Conservation (phyloP, 2,113 vertebrate species). For the Chionis minor region DNA sequence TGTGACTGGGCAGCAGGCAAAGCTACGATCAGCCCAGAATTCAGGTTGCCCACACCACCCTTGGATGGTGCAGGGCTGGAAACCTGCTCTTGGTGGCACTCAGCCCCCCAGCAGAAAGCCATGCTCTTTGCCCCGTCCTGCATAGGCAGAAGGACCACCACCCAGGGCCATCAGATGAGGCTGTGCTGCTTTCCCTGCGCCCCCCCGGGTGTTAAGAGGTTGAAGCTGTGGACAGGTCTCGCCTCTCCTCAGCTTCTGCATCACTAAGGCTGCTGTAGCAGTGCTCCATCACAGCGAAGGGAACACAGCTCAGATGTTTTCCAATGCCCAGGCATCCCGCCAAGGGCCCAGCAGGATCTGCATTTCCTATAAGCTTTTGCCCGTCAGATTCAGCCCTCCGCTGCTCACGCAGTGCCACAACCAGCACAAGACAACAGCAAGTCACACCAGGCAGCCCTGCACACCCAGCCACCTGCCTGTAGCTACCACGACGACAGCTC, state of each 20-base stretch:
- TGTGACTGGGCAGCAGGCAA: background rate
- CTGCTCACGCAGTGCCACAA: no score
- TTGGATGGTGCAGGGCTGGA: background rate
- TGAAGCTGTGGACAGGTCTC: no score
- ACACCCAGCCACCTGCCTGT: no score
- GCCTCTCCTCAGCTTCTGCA: background rate
- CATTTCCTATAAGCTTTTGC: no score
- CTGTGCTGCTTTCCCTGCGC: background rate
- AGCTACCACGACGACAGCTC: background rate
- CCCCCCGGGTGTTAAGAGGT: rapidly evolving
- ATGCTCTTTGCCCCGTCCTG: background rate
- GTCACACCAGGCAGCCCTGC: no score
- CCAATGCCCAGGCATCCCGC: rapidly evolving
- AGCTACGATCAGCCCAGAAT: background rate
- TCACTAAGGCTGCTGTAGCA: background rate
- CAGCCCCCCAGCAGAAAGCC: background rate
- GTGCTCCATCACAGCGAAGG: rapidly evolving
- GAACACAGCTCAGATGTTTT: background rate
- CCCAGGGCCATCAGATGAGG: no score
- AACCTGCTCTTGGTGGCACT: background rate
- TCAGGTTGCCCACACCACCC: background rate
- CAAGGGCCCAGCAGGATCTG: background rate
- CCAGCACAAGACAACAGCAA: no score
- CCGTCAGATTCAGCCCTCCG: no score
- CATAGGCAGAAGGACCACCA: background rate